These are phyloP conservation scores for Sapajus apella DNA, from an alignment of 2,113 vertebrate species.

Conservation along the genomic window DNA sequence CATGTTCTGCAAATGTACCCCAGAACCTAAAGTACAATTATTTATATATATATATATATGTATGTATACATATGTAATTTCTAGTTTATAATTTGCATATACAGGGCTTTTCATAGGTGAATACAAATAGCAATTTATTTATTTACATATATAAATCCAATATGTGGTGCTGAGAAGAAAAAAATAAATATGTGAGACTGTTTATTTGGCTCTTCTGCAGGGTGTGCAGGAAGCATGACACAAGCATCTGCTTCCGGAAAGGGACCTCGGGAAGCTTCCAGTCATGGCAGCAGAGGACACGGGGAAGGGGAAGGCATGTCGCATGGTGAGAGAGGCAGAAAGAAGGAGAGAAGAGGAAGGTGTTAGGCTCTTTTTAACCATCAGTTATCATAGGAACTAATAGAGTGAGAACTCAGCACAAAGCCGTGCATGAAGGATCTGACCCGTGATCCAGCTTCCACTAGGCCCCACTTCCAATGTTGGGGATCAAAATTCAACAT, in stretches of 20 bases:
- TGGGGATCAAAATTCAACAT: neutral
- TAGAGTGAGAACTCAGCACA: neutral
- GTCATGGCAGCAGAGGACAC: neutral
- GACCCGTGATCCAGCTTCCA: neutral
- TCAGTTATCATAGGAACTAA: neutral
- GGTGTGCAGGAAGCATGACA: neutral
- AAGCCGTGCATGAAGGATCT: neutral
- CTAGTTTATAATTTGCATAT: no score
- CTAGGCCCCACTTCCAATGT: no score
- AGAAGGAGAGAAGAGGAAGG: neutral
- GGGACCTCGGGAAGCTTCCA: neutral
- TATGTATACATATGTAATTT: no score
- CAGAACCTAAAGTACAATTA: no score
- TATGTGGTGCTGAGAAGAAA: no score
- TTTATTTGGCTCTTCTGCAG: neutral
- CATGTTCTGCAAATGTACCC: no score
- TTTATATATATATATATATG: no score
- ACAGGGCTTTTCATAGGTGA: no score
- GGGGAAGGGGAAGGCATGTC: neutral
- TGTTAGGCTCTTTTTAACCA: neutral
- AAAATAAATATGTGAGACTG: no score
- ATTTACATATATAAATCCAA: no score
- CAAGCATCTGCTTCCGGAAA: neutral
- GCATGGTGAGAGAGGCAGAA: neutral
- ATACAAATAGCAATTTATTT: no score